Conservation (phyloP, 2,113 vertebrate genomes). For the Channa argus region DNA sequence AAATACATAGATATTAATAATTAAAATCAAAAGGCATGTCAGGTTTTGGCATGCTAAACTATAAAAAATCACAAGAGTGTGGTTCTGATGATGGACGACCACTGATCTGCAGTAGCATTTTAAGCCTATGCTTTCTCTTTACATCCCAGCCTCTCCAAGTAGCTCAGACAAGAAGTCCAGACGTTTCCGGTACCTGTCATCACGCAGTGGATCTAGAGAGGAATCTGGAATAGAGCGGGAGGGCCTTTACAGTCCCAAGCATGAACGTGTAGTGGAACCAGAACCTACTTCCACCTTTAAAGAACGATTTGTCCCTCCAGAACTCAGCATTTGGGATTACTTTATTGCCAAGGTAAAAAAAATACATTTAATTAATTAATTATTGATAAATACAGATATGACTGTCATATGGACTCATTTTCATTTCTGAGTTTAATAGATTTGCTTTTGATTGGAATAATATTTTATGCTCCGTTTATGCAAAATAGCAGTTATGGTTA, state of each 20-base stretch:
- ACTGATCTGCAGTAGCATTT: neutral
- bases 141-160: slow-evolving; percentile 75
- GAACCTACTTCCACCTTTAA: slow-evolving; percentile 82
- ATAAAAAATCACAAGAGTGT: neutral
- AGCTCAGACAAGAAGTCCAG: slow-evolving; percentile 86
- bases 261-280: slow-evolving; percentile 75
- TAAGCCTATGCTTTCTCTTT: neutral
- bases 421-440: neutral
- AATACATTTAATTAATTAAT: too few species aligned
- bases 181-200: slow-evolving; percentile 80
- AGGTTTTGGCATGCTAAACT: neutral
- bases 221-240: slow-evolving; percentile 85
- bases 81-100: neutral
- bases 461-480: neutral
- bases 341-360: slow-evolving; percentile 94
- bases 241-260: slow-evolving; percentile 71
- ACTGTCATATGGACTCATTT: neutral
- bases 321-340: slow-evolving; percentile 99
- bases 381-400: too few species aligned
- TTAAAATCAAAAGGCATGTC: too few species aligned
- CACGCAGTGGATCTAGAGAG: slow-evolving; percentile 86
- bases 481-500: neutral
- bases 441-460: neutral
- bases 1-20: neutral
- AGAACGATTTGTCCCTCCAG: slow-evolving; percentile 94